These are phyloP conservation scores for Galaxea fascicularis DNA, from an alignment of 92 coral and sea anemone species.

Conservation along the genomic window DNA sequence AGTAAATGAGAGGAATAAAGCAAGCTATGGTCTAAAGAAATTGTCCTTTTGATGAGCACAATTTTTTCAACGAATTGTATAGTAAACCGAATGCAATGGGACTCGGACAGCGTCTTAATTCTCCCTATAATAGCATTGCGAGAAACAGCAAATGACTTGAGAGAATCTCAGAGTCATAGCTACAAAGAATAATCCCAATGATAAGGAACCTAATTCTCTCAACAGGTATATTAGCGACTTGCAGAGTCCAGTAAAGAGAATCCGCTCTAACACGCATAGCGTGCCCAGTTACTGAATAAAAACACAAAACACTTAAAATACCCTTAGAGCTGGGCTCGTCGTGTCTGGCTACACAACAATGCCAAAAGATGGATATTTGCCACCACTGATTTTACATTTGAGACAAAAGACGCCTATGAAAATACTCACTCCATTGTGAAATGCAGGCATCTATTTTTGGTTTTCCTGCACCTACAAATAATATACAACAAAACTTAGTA, in stretches of 20 bases:
- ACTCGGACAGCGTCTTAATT: background rate
- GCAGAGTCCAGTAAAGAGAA: background rate
- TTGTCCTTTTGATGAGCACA: too few species aligned
- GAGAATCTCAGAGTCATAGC: background rate
- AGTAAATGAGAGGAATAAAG: too few species aligned
- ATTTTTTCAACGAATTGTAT: too few species aligned
- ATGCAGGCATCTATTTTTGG: background rate
- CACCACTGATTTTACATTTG: conserved; percentile 7
- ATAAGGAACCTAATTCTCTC: background rate
- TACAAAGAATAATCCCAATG: background rate
- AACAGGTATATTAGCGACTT: background rate
- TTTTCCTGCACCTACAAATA: too few species aligned
- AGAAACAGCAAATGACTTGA: background rate
- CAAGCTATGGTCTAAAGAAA: too few species aligned
- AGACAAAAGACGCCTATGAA: background rate
- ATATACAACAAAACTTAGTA: too few species aligned
- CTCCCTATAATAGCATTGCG: background rate
- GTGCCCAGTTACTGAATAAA: background rate
- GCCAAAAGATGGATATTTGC: background rate
- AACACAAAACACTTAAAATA: background rate
- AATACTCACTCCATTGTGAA: background rate
- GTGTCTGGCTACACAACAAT: conserved; percentile 14
- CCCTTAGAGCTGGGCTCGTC: conserved; percentile 9
- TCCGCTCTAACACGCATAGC: background rate
- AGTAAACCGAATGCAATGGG: too few species aligned